Evolutionary conservation across 2,113 vertebrate genomes (phyloP), one percentile per base, ranked within the genome.

Genomic region (Psilopogon haemacephalus): DNA sequence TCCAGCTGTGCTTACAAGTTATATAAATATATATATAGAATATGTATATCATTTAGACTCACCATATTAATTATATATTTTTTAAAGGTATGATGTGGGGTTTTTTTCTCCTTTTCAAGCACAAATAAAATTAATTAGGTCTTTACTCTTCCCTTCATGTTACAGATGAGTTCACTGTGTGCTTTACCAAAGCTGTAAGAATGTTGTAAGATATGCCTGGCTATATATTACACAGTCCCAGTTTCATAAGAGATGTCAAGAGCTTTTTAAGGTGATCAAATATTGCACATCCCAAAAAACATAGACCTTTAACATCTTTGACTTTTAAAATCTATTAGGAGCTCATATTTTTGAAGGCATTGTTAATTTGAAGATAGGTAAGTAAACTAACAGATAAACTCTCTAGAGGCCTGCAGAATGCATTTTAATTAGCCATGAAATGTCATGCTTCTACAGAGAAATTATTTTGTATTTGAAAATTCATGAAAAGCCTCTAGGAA

Each of bases 401-500:
- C 72, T 64, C 62, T 26, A 86, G 56, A 12, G 72, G 40, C 27
- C 64, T 78, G 44, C 42, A 91, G 76, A 62, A 89, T 62, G 42
- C 24, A 50, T 89, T 95, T 94, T 92, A 96, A 94, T 94, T 89
- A 96, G 44, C 80, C 23, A 65, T 33, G 40, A 95, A 84, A 90
- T 84, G 83, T 76, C 83, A 79, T 42, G 50, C n/a, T 50, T 80
- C 82, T 60, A 60, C n/a, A 48, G 17, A 76, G 27, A 72, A 83
- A 81, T 88, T 74, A 90, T 89, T 90, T 85, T 59, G 7, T 84
- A 70, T 87, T 91, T 79, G 30, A 75, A 83, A 94, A 96, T 63
- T 82, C 44, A 37, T 37, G 24, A 15, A 64, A 91, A 91, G 65
- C 62, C 63, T 89, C 62, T 42, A 86, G 70, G 59, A 93, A 72